Evolutionary conservation across 2,888 invertebrate genomes (phyloP), one percentile per base, ranked within the genome.

Genomic region (Sinohyriopsis cumingii): DNA sequence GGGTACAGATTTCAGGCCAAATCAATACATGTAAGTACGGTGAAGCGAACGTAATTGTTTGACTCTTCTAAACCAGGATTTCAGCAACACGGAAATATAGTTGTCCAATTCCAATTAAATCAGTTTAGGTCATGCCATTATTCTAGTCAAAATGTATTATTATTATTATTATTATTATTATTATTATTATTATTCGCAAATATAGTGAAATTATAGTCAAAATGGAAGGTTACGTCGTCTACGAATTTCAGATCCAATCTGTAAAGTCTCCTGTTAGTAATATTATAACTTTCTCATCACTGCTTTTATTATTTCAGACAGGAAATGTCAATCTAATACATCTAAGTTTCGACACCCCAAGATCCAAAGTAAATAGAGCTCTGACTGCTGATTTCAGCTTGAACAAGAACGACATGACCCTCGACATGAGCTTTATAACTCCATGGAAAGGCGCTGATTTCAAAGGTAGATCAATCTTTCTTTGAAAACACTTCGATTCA

Each of bases 311-410:
- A 24, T 72, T 78, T 25, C 77, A 86, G 85, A 82, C 65, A 25
- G 67, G 66, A 56, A 65, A 79, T 12, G 72, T 75, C 53, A 72
- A 78, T 59, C 70, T 72, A 33, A 68, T 82, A 12, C 78, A 79
- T 59, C 53, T 84, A 18, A 72, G 93, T 0, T 95, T 96, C 82
- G 94, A 95, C 83, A 96, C 96, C 0, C 96, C 96, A 0, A 94
- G 94, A 60, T 95, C 96, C 4, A 91, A 92, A 78, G 92, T 94
- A 55, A 92, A 93, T 77, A 93, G 95, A 66, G 91, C 91, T 82
- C 86, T 94, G 22, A 86, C 86, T 3, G 71, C 89, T 12, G 82
- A 85, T 63, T 72, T 90, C 18, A 71, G 82, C 72, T 53, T 82
- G 64, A 88, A 77, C 84, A 87, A 80, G 67, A 83, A 74, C 68